phyloP scores from a whole-genome alignment of 92 coral and sea anemone species.

The Epizoanthus scotinus region DNA sequence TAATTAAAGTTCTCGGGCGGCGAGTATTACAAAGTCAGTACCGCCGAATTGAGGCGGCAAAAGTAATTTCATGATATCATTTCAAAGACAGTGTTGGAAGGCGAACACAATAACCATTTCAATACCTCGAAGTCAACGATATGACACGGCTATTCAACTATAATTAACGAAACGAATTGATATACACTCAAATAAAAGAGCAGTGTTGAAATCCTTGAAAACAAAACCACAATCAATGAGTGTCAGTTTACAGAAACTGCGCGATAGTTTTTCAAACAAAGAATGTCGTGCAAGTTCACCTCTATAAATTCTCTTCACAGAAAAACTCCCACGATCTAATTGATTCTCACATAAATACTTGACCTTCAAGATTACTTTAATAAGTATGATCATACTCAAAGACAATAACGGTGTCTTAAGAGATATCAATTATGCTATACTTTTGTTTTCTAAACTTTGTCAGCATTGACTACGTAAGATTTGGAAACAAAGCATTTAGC shows the following conservation, averaged over 20 bases:
- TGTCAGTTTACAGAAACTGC: not conserved
- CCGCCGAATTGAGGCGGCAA: slow-evolving; percentile 41
- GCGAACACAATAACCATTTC: not conserved
- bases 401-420: slow-evolving; percentile 14
- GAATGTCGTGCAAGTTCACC: not conserved
- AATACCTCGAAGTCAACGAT: not conserved
- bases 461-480: not conserved
- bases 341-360: slow-evolving; percentile 5
- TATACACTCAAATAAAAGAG: not conserved
- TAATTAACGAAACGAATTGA: not conserved
- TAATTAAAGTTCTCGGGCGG: slow-evolving; percentile 43
- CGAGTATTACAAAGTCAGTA: slow-evolving; percentile 17
- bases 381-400: slow-evolving; percentile 9
- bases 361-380: slow-evolving; percentile 16
- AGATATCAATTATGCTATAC: not conserved
- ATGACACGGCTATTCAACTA: slow-evolving; percentile 5
- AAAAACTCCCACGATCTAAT: not conserved
- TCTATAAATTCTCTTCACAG: not conserved
- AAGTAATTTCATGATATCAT: slow-evolving; percentile 15
- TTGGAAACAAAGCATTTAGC: not conserved
- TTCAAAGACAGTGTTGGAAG: slow-evolving; percentile 18
- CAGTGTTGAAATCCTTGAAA: not conserved
- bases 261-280: not conserved
- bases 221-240: not conserved
- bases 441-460: slow-evolving; percentile 9